Conservation (phyloP, 2,888 invertebrate species). For the Bruchidius siliquastri region DNA sequence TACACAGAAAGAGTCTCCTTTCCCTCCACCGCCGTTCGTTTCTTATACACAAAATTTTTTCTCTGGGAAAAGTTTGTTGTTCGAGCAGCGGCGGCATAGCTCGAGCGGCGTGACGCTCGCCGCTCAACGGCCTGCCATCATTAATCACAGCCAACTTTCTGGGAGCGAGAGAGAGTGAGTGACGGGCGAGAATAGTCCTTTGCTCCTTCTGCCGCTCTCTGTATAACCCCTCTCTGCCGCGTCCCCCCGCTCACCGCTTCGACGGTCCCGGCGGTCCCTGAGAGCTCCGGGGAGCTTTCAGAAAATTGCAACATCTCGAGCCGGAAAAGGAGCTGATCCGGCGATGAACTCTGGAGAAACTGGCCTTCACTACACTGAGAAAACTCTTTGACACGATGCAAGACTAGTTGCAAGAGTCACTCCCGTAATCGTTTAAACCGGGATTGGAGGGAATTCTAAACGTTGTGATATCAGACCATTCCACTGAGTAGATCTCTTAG, state of each 20-base stretch:
- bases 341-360: constrained; percentile 40
- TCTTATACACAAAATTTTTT: constrained; percentile 51
- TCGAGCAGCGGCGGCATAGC: constrained; percentile 33
- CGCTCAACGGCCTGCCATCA: constrained; percentile 48
- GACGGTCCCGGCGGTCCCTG: constrained; percentile 28
- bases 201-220: constrained; percentile 21
- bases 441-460: too few species aligned
- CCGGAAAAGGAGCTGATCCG: constrained; percentile 34
- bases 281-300: constrained; percentile 49
- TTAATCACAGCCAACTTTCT: constrained; percentile 55
- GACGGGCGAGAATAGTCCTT: constrained; percentile 48
- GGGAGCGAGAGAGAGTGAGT: constrained; percentile 46
- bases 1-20: constrained; percentile 46
- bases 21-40: constrained; percentile 40
- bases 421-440: too few species aligned
- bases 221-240: constrained; percentile 26
- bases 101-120: constrained; percentile 35
- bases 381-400: too few species aligned
- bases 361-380: background rate
- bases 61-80: constrained; percentile 63
- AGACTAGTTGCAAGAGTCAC: too few species aligned
- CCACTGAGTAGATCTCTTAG: too few species aligned
- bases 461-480: too few species aligned
- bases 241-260: background rate
- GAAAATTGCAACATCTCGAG: constrained; percentile 49